Percentiles rank a stretch among this genome's conserved stretches.
phyloP scores from a whole-genome alignment of 1,140 invertebrate species.

The Drosophila hydei region DNA sequence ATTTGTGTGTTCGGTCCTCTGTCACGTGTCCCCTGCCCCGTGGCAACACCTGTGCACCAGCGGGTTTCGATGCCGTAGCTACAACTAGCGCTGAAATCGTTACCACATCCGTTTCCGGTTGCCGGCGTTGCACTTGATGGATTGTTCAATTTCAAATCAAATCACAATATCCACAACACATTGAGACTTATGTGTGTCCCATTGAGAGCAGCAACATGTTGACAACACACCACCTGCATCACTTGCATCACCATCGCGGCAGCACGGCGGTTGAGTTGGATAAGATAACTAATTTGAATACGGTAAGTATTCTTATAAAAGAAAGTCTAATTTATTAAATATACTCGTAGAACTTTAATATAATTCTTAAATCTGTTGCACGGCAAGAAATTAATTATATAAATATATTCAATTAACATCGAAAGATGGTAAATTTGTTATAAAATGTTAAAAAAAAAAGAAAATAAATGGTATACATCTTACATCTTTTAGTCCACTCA shows the following conservation, averaged over 20 bases:
- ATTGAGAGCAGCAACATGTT: constrained; percentile 73
- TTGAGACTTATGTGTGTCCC: constrained; percentile 44
- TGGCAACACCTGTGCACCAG: background rate
- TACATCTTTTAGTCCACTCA: too few relatives aligned
- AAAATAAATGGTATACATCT: too few relatives aligned
- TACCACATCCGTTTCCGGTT: constrained; percentile 15
- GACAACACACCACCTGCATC: constrained; percentile 82
- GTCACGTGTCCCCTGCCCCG: background rate
- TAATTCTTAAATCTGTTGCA: too few relatives aligned
- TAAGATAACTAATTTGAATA: constrained; percentile 79
- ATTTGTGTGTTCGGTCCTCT: constrained; percentile 29
- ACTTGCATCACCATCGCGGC: constrained; percentile 80
- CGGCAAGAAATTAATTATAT: too few relatives aligned
- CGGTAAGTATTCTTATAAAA: too few relatives aligned
- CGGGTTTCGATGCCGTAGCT: background rate
- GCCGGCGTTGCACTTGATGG: constrained; percentile 47
- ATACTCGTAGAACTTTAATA: too few relatives aligned
- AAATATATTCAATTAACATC: too few relatives aligned
- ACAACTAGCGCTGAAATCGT: constrained; percentile 7
- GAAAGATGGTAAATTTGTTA: too few relatives aligned
- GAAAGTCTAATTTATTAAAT: too few relatives aligned
- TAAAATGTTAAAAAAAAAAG: too few relatives aligned
- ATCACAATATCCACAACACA: constrained; percentile 21
- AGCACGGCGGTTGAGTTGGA: constrained; percentile 78
- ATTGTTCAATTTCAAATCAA: constrained; percentile 52